A percentile compares a stretch with the other conserved stretches of the same genome.
Conservation (phyloP, 1,140 invertebrate species). For the Teleopsis dalmanni region DNA sequence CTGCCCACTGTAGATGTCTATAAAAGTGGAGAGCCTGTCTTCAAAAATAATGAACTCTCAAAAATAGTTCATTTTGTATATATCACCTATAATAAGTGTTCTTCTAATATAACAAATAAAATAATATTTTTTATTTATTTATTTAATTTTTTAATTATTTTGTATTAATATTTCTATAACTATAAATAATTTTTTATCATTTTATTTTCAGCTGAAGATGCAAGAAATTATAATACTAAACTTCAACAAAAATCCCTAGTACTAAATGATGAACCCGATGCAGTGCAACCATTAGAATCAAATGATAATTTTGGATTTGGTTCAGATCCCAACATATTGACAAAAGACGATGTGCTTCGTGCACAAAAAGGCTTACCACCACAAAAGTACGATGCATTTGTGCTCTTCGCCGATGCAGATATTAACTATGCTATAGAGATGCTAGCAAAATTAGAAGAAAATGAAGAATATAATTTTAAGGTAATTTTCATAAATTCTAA, state of each 20-base stretch:
- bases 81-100: too few relatives aligned
- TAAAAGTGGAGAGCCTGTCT: too few relatives aligned
- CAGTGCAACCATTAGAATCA: neutral
- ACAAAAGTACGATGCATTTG: constrained; percentile 61
- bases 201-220: constrained; percentile 18
- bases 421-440: constrained; percentile 54
- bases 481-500: constrained; percentile 32
- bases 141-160: too few relatives aligned
- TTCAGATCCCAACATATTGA: constrained; percentile 23
- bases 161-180: neutral
- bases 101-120: too few relatives aligned
- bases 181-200: neutral
- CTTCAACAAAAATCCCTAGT: constrained; percentile 6
- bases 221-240: constrained; percentile 15
- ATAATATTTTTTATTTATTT: too few relatives aligned
- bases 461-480: constrained; percentile 49
- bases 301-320: neutral
- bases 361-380: constrained; percentile 46
- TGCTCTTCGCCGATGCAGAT: constrained; percentile 65
- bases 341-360: constrained; percentile 49
- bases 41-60: too few relatives aligned
- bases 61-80: too few relatives aligned
- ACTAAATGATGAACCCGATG: neutral
- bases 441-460: constrained; percentile 55
- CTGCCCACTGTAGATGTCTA: too few relatives aligned